Conservation (phyloP, 2,888 invertebrate species). For the Octonoba sinensis region DNA sequence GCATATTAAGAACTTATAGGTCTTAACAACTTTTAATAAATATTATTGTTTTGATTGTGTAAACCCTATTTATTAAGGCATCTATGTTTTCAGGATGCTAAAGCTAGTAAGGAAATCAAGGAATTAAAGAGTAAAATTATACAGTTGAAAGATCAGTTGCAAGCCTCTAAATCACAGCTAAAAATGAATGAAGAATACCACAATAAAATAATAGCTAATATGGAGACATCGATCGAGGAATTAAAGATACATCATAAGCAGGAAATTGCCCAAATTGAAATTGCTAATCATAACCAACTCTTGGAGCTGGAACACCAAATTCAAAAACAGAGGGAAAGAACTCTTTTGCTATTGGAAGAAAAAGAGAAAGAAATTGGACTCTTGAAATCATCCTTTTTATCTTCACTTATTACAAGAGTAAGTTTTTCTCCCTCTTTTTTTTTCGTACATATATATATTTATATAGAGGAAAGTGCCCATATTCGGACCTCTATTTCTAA, state of each 20-base stretch:
- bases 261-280: conserved; percentile 71
- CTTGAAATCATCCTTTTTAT: conserved; percentile 67
- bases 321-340: conserved; percentile 84
- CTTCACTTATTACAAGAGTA: conserved; percentile 43
- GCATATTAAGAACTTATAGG: too few species aligned
- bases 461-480: too few species aligned
- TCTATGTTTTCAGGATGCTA: conserved; percentile 47
- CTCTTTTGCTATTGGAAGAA: conserved; percentile 82
- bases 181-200: conserved; percentile 78
- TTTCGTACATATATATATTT: too few species aligned
- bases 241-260: conserved; percentile 71
- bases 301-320: conserved; percentile 79
- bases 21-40: too few species aligned
- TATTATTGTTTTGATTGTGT: not conserved
- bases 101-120: conserved; percentile 65
- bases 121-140: conserved; percentile 74
- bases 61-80: not conserved
- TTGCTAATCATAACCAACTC: conserved; percentile 71
- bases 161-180: conserved; percentile 77
- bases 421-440: not conserved
- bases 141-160: conserved; percentile 79
- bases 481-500: too few species aligned
- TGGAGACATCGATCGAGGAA: conserved; percentile 68
- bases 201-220: conserved; percentile 72
- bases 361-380: conserved; percentile 77